Percentiles rank a stretch among this genome's conserved stretches.
These are phyloP conservation scores for Vanessa atalanta DNA, from an alignment of 1,140 invertebrate genomes.

Conservation along the genomic window DNA sequence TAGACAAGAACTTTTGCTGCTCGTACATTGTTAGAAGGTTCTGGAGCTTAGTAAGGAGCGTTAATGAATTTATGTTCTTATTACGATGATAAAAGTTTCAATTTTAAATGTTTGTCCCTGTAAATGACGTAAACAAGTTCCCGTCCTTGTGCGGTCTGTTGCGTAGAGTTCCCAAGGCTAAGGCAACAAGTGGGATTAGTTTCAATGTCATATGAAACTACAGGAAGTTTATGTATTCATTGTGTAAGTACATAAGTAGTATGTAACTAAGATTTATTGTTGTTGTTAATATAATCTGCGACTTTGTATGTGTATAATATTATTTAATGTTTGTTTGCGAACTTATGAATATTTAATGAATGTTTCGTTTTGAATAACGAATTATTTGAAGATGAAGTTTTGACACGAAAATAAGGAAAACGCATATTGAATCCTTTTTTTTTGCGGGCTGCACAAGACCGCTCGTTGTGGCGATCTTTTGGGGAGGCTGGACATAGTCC, in stretches of 20 bases:
- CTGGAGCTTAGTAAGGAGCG: conserved; percentile 4
- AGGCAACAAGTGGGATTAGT: conserved; percentile 60
- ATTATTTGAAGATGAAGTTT: neutral
- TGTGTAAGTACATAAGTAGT: neutral
- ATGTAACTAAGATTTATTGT: conserved; percentile 11
- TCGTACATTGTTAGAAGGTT: conserved; percentile 5
- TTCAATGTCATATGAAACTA: conserved; percentile 60
- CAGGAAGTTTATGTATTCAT: conserved; percentile 15
- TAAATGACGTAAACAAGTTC: conserved; percentile 52
- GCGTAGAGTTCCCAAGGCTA: conserved; percentile 67
- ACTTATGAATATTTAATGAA: conserved; percentile 4
- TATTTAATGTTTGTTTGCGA: neutral
- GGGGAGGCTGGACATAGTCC: too few species aligned
- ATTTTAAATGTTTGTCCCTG: conserved; percentile 29
- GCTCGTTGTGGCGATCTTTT: too few species aligned
- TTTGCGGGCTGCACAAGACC: too few species aligned
- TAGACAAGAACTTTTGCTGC: neutral
- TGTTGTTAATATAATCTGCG: neutral
- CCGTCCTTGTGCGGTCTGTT: conserved; percentile 71
- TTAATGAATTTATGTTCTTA: conserved; percentile 14
- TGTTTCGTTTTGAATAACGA: neutral
- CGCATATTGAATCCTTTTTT: too few species aligned
- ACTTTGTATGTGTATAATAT: neutral
- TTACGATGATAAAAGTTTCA: neutral
- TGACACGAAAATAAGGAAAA: neutral